Evolutionary conservation across 2,113 vertebrate genomes (phyloP).

Genomic region (Sterna hirundo): DNA sequence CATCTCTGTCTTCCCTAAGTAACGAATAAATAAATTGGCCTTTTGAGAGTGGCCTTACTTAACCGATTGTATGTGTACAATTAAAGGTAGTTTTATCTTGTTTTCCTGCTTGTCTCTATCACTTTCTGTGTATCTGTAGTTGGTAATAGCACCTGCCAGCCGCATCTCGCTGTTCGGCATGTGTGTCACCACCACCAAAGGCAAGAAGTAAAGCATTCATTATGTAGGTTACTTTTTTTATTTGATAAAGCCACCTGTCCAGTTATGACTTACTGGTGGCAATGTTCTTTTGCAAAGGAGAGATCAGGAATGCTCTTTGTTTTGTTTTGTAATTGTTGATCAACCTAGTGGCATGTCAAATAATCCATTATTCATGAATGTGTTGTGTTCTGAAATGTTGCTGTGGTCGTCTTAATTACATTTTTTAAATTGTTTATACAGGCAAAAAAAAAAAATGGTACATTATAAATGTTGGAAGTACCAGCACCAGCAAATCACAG

Average conservation of each 20-base stretch:
- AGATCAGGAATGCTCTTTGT: neutral
- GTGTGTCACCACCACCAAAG: neutral
- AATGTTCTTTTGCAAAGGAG: neutral
- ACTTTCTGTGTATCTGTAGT: neutral
- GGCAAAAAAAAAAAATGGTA: neutral
- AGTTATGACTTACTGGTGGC: neutral
- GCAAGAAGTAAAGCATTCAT: fast-evolving
- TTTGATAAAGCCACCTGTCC: neutral
- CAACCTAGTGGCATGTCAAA: neutral
- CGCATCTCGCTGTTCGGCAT: fast-evolving
- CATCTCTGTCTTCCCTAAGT: neutral
- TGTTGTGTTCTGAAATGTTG: neutral
- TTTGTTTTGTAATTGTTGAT: neutral
- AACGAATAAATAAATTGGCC: neutral
- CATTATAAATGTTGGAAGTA: slow-evolving; percentile 58
- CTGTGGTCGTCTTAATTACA: slow-evolving; percentile 30
- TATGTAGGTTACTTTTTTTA: fast-evolving
- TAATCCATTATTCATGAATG: neutral
- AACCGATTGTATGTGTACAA: neutral
- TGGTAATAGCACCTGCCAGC: neutral
- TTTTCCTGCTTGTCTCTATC: neutral
- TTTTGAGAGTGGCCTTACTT: neutral
- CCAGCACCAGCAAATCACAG: slow-evolving; percentile 77
- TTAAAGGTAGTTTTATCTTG: neutral
- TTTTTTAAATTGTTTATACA: slow-evolving; percentile 24